A percentile compares a stretch with the other conserved stretches of the same genome.
phyloP scores from a whole-genome alignment of 2,113 vertebrate genomes.

The Caracal caracal region DNA sequence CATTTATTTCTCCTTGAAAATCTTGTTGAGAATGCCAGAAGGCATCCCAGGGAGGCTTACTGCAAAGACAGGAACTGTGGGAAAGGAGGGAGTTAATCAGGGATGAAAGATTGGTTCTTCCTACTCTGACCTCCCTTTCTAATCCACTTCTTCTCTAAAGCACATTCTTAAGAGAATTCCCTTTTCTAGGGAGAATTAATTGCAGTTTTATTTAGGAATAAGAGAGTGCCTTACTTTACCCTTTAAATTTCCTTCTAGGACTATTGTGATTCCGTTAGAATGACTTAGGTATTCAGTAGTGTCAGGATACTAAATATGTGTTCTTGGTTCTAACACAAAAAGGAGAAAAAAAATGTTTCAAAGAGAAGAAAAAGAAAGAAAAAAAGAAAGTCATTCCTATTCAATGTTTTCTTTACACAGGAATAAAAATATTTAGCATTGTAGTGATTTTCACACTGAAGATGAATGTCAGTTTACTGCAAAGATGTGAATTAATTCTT shows the following conservation, averaged over 20 bases:
- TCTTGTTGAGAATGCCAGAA: not conserved
- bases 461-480: conserved; percentile 42
- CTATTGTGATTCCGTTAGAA: not conserved
- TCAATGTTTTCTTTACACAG: conserved; percentile 42
- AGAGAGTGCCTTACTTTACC: not conserved
- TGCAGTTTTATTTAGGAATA: conserved; percentile 50
- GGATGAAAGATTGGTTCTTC: not conserved
- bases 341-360: not conserved
- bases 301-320: not conserved
- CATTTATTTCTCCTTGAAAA: not conserved
- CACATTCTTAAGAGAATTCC: not conserved
- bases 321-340: conserved; percentile 42
- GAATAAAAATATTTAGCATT: conserved; percentile 58
- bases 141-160: not conserved
- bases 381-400: not conserved
- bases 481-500: conserved; percentile 55
- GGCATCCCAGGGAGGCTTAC: not conserved
- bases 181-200: conserved; percentile 3
- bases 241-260: not conserved
- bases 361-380: not conserved
- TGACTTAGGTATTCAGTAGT: not conserved
- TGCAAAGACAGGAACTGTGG: not conserved
- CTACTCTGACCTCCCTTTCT: not conserved
- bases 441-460: conserved; percentile 36
- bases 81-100: not conserved